Base-by-base conservation (phyloP, 2,113 vertebrate genomes). In the Colistium nudipinnis region DNA sequence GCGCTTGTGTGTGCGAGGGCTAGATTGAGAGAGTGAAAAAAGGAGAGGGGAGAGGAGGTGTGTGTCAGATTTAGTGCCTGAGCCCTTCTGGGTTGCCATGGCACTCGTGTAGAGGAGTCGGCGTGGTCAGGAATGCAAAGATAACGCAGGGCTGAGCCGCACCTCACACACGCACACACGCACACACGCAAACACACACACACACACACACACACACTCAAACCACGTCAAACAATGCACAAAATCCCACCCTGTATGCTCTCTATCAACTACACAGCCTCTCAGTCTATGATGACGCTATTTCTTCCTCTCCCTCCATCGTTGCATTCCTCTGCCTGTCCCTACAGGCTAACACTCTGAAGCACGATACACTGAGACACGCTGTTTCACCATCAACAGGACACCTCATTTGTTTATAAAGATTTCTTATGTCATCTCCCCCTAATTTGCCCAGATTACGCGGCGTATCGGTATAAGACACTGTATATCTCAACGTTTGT, bases 51-150 rank as follows among this genome's bases (percentile, higher is more conserved):
- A 85, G 71, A 85, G 60, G 73, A 79, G 73, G 73, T n/a, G n/a
- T n/a, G 70, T 75, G 76, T 82, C 73, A 85, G 82, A 84, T 88
- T 86, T 76, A 78, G 78, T 56, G 76, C 27, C 49, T 79, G 76
- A 78, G 76, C 67, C 55, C 62, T 48, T 13, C 56, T 65, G 63
- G 49, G 81, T 91, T 90, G 82, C 91, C 84, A 82, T 88, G 81
- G 87, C 44, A 74, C 63, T 78, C 2, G 12, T 70, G 70, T 49
- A 75, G 72, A 84, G 76, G 72, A 85, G 83, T 83, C 64, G 59
- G 64, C 71, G 84, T 77, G 27, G 80, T 74, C 76, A 77, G 87
- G 88, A 90, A 91, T 91, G 79, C 76, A 86, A 80, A 88, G 86
- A 87, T 86, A 90, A 86, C 66, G 56, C 80, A 79, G 81, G 47